Conservation (phyloP, 64 coral and sea anemone species). For the Montipora capricornis region DNA sequence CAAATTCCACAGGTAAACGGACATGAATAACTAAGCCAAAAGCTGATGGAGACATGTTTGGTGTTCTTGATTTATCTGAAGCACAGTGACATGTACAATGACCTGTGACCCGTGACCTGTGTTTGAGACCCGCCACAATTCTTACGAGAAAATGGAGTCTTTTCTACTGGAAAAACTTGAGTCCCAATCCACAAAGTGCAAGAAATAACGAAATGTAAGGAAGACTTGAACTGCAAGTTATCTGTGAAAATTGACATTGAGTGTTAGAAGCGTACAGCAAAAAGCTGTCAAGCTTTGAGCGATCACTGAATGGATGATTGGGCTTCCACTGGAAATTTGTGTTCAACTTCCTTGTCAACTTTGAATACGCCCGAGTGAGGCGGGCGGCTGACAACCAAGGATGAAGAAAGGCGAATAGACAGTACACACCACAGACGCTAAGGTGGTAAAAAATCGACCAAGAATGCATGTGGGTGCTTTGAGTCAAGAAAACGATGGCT, state of each 20-base stretch:
- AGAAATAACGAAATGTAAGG: slow-evolving; percentile 26
- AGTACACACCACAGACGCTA: background rate
- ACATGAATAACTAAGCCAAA: too few species aligned
- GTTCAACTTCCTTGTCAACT: slow-evolving; percentile 14
- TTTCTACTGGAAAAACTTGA: slow-evolving; percentile 10
- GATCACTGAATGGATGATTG: slow-evolving; percentile 1
- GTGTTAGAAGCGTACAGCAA: slow-evolving; percentile 21
- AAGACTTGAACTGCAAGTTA: slow-evolving; percentile 18
- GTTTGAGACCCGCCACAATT: too few species aligned
- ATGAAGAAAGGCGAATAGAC: slow-evolving; percentile 15
- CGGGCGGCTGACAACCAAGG: slow-evolving; percentile 14
- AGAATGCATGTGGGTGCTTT: background rate
- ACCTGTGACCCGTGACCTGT: too few species aligned
- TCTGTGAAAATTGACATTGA: slow-evolving; percentile 46
- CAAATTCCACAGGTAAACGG: too few species aligned
- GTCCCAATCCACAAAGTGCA: slow-evolving; percentile 35
- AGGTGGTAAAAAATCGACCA: slow-evolving; percentile 6
- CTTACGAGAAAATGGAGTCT: background rate
- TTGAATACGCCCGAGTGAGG: background rate
- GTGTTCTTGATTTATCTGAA: too few species aligned
- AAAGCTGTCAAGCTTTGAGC: slow-evolving; percentile 35
- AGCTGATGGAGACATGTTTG: too few species aligned
- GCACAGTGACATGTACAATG: too few species aligned
- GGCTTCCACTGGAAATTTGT: slow-evolving; percentile 15
- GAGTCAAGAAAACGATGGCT: background rate